These are phyloP conservation scores for Drosophila bocki DNA, from an alignment of 1,140 invertebrate species.

Conservation along the genomic window DNA sequence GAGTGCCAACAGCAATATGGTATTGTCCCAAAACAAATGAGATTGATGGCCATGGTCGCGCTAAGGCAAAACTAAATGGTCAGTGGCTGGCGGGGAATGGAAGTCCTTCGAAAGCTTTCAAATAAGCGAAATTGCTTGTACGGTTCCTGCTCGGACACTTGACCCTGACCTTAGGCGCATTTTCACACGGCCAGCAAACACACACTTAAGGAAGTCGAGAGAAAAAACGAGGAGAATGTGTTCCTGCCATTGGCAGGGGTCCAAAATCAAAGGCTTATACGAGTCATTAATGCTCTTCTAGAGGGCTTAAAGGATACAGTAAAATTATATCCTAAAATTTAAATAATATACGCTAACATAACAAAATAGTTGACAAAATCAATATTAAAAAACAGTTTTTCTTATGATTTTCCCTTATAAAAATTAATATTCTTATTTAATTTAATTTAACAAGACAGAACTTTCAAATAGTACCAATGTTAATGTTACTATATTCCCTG, in stretches of 20 bases:
- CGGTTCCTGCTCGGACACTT: conserved; percentile 36
- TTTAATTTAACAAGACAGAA: background rate
- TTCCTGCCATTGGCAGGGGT: conserved; percentile 10
- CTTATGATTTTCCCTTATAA: no score
- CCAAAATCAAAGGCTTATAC: background rate
- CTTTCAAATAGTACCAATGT: background rate
- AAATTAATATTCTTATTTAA: background rate
- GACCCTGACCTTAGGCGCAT: conserved; percentile 73
- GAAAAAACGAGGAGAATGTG: conserved; percentile 7
- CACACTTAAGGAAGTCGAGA: conserved; percentile 23
- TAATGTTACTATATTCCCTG: background rate
- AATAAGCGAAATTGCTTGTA: conserved; percentile 72
- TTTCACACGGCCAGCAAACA: conserved; percentile 66
- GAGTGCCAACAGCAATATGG: conserved; percentile 60
- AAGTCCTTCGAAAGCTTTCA: conserved; percentile 39
- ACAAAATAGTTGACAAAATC: background rate
- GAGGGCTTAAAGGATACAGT: background rate
- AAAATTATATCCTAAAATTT: background rate
- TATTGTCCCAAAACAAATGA: conserved; percentile 19
- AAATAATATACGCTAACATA: background rate
- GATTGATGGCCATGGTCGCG: conserved; percentile 30
- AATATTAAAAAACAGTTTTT: background rate
- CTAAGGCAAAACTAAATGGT: conserved; percentile 51
- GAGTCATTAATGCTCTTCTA: conserved; percentile 1
- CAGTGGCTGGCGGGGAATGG: background rate